A percentile compares a stretch with the other conserved stretches of the same genome.
phyloP scores from a whole-genome alignment of 2,113 vertebrate species.

The Nothocercus julius region DNA sequence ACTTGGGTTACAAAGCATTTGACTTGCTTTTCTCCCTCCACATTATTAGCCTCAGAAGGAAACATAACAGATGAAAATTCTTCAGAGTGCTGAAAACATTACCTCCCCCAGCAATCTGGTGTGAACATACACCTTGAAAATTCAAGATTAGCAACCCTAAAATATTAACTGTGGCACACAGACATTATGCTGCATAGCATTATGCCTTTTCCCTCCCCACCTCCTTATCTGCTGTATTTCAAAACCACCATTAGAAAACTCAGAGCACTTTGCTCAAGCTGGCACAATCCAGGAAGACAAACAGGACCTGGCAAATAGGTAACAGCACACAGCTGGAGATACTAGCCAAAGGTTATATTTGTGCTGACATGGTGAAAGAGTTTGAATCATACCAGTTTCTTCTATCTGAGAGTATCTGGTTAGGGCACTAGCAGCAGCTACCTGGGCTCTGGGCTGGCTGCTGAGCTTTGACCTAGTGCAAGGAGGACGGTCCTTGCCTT shows the following conservation, averaged over 20 bases:
- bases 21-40: not conserved
- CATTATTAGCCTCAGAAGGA: not conserved
- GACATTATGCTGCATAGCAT: not conserved
- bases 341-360: not conserved
- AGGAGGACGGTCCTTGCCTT: not conserved
- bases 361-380: not conserved
- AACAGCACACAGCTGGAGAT: accelerated
- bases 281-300: not conserved
- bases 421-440: not conserved
- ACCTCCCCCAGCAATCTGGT: slow-evolving; percentile 5
- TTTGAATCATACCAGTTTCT: not conserved
- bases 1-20: not conserved
- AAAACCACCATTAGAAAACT: not conserved
- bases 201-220: not conserved
- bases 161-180: slow-evolving; percentile 39
- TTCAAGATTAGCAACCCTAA: slow-evolving; percentile 21
- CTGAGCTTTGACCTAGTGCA: not conserved
- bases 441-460: not conserved
- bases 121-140: slow-evolving; percentile 11
- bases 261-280: not conserved
- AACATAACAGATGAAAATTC: not conserved
- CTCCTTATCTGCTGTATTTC: slow-evolving; percentile 26
- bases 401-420: not conserved
- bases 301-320: not conserved
- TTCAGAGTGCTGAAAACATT: not conserved